Evolutionary conservation across 2,113 vertebrate species (phyloP).

Genomic region (Pithys albifrons): DNA sequence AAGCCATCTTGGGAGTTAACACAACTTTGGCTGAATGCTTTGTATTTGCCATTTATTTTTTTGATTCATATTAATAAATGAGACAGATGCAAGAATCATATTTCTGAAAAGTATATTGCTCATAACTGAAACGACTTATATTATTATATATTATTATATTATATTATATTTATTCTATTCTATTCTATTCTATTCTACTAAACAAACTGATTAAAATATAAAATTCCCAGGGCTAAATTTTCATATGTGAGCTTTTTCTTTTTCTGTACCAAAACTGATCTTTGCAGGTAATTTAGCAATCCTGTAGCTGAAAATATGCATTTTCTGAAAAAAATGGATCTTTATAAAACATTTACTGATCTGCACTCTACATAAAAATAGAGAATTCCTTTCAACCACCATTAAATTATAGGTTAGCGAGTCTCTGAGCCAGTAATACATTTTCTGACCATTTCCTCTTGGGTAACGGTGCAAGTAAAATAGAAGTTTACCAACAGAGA

Average conservation of each 20-base stretch:
- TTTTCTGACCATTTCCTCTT: neutral
- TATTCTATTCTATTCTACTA: constrained; percentile 83
- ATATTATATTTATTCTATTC: too few relatives aligned
- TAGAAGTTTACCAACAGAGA: neutral
- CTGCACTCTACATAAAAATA: neutral
- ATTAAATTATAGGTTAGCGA: neutral
- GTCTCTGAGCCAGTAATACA: neutral
- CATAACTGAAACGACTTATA: constrained; percentile 74
- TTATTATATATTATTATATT: too few relatives aligned
- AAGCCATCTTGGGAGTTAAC: constrained; percentile 65
- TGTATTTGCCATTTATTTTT: constrained; percentile 68
- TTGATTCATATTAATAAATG: constrained; percentile 74
- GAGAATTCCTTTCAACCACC: constrained; percentile 2
- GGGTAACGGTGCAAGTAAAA: neutral
- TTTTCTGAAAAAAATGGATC: neutral
- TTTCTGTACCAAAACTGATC: neutral
- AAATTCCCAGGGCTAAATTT: constrained; percentile 30
- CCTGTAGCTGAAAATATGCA: neutral
- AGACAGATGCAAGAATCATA: constrained; percentile 77
- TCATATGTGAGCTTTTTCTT: constrained; percentile 1
- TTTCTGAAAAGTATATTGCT: constrained; percentile 81
- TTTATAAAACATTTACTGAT: constrained; percentile 55
- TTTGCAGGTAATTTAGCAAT: constrained; percentile 25
- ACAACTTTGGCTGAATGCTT: constrained; percentile 44
- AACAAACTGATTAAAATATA: constrained; percentile 79